A percentile compares a stretch with the other conserved stretches of the same genome.
Conservation (phyloP, 2,797 vertebrate species). For the Leuciscus waleckii region DNA sequence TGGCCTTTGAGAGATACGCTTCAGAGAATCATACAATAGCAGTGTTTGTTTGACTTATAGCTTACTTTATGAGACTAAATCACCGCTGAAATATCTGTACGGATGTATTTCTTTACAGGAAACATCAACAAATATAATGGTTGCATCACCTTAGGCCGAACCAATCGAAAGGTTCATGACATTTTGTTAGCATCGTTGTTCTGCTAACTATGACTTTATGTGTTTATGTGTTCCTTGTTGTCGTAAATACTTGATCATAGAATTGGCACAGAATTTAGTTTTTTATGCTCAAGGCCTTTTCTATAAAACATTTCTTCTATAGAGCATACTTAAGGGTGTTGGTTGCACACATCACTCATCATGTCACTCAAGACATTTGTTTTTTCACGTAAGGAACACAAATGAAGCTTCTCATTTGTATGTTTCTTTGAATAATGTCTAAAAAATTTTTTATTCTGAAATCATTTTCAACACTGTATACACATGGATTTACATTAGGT, state of each 20-base stretch:
- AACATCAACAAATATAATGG: neutral
- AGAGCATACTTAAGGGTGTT: neutral
- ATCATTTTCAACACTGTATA: neutral
- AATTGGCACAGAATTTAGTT: neutral
- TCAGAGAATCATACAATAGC: neutral
- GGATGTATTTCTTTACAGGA: neutral
- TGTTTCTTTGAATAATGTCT: neutral
- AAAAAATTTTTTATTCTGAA: neutral
- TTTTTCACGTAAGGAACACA: neutral
- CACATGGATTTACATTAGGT: neutral
- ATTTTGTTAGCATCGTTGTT: neutral
- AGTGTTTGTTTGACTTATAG: slow-evolving; percentile 34
- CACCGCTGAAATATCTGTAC: neutral
- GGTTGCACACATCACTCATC: neutral
- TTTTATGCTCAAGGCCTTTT: slow-evolving; percentile 7
- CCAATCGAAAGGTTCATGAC: neutral
- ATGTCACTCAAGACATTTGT: neutral
- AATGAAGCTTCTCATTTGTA: neutral
- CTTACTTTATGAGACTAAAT: slow-evolving; percentile 22
- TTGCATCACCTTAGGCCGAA: neutral
- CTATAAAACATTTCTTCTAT: neutral
- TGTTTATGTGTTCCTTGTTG: neutral
- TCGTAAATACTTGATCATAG: neutral
- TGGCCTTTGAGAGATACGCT: neutral
- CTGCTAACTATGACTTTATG: neutral